These are phyloP conservation scores for Platyrinchus mystaceus DNA, from an alignment of 2,797 vertebrate species.

Conservation along the genomic window DNA sequence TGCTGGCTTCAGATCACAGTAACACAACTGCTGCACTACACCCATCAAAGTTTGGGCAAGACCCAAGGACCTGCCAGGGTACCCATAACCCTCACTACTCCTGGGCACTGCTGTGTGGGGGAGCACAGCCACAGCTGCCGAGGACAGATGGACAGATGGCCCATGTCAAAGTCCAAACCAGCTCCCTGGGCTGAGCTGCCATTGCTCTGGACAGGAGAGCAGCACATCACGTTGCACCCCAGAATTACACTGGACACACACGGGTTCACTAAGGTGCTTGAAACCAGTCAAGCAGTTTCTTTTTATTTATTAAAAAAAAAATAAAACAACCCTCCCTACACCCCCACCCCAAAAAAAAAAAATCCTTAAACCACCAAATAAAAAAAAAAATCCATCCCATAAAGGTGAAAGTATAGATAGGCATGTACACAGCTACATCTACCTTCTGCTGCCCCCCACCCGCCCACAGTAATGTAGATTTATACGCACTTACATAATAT, in stretches of 20 bases:
- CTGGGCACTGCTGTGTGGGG: neutral
- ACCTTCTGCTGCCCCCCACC: constrained; percentile 22
- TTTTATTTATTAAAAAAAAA: constrained; percentile 60
- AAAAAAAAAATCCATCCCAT: neutral
- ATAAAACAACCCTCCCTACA: neutral
- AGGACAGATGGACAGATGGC: neutral
- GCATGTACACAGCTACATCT: constrained; percentile 73
- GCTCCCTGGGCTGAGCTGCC: neutral
- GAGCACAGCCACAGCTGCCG: neutral
- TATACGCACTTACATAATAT: constrained; percentile 6
- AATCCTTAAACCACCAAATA: neutral
- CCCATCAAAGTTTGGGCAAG: accelerated
- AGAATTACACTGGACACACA: neutral
- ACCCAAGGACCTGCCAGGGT: neutral
- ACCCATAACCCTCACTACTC: neutral
- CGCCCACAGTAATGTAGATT: constrained; percentile 48
- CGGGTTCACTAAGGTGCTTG: constrained; percentile 79
- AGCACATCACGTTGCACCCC: neutral
- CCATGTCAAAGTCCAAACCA: accelerated
- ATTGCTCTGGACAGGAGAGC: accelerated
- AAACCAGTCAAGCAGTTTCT: constrained; percentile 93
- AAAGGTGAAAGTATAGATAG: constrained; percentile 63
- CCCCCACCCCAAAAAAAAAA: neutral
- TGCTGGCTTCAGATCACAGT: neutral
- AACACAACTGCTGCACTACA: neutral